Evolutionary conservation across 2,797 vertebrate species (phyloP), one percentile per base, ranked within the genome.

Genomic region (Rallus crepitans): DNA sequence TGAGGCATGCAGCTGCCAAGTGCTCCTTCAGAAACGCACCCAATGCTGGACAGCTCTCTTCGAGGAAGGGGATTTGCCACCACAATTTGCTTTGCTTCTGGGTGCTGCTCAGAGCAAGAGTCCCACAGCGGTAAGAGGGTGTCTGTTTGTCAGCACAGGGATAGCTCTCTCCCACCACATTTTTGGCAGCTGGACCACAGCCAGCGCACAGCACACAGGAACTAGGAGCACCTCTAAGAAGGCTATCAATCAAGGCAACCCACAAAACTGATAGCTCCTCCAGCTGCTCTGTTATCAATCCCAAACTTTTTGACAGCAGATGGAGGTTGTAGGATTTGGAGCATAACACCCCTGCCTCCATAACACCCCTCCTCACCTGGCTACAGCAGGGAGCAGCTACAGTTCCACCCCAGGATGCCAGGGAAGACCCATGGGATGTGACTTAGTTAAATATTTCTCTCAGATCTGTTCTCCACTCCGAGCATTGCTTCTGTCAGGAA

Each of bases 341-440:
- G 17, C 47, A 27, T n/a, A n/a, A n/a, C n/a, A n/a, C n/a, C n/a
- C n/a, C 28, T 89, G 37, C 39, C 70, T 55, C 57, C 0, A 0
- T 31, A 23, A 11, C 1, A 18, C 23, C 7, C 9, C 12, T 48
- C 15, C 45, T n/a, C 39, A 19, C 20, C 35, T 1, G 0, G 21
- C 31, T 1, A 0, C 31, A 69, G 61, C 0, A 0, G 10, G 19
- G 30, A 70, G 19, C 0, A 1, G n/a, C 56, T 68, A 28, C 0
- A 0, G 27, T 4, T 82, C 64, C 57, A 80, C 52, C 21, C 37
- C 0, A 0, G 42, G 35, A 47, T 89, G 59, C 27, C 0, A 1
- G 31, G 19, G 39, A 65, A 66, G 33, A 65, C 28, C 59, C 15
- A 0, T 0, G 0, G 47, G 15, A 81, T 2, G 2, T 20, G 23